phyloP scores from a whole-genome alignment of 2,888 invertebrate genomes.

The Acronicta alni region DNA sequence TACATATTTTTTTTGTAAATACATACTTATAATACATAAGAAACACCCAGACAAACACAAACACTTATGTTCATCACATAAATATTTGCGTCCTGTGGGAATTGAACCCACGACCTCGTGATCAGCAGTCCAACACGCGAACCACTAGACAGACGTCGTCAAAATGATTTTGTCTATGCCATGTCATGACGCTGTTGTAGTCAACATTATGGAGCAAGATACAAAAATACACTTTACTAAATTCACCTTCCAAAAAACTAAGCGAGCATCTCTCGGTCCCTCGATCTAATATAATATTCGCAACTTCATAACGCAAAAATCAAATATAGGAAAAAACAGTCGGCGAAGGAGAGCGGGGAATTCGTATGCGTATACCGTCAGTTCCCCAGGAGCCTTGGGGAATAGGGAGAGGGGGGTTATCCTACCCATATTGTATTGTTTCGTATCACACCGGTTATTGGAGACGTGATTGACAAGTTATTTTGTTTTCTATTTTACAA shows the following conservation, averaged over 20 bases:
- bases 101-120: too few species aligned
- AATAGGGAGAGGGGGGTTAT: conserved; percentile 24
- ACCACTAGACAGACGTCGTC: too few species aligned
- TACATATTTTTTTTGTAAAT: too few species aligned
- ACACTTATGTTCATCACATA: too few species aligned
- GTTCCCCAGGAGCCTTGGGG: conserved; percentile 42
- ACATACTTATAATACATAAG: too few species aligned
- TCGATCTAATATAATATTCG: conserved; percentile 50
- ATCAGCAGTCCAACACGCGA: too few species aligned
- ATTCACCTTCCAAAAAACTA: conserved; percentile 8
- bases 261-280: conserved; percentile 19
- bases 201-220: too few species aligned
- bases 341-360: conserved; percentile 23
- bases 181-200: too few species aligned
- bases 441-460: conserved; percentile 41
- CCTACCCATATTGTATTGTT: conserved; percentile 47
- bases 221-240: background rate
- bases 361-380: conserved; percentile 51
- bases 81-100: too few species aligned
- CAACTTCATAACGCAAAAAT: conserved; percentile 48
- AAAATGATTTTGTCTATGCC: too few species aligned
- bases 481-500: conserved; percentile 3
- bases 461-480: conserved; percentile 33
- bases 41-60: too few species aligned
- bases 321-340: conserved; percentile 55